These are phyloP conservation scores for Parthenolecanium corni DNA, from an alignment of 2,888 invertebrate species.

Conservation along the genomic window DNA sequence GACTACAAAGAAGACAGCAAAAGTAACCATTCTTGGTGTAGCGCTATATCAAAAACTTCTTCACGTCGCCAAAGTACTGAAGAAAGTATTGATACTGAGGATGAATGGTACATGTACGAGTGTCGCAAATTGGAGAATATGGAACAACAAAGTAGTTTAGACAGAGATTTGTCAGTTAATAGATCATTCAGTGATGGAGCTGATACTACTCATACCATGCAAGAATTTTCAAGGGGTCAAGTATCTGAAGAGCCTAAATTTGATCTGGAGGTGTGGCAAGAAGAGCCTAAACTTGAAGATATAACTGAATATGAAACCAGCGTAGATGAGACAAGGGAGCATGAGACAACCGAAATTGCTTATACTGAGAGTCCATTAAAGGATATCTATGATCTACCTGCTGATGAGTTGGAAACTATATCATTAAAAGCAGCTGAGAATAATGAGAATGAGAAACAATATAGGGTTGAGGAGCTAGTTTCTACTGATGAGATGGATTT, in stretches of 20 bases:
- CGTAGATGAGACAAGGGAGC: too few relatives aligned
- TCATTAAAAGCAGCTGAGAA: too few relatives aligned
- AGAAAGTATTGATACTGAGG: slow-evolving; percentile 85
- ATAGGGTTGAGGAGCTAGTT: too few relatives aligned
- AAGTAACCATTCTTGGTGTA: slow-evolving; percentile 78
- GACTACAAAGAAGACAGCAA: slow-evolving; percentile 62
- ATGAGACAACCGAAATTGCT: too few relatives aligned
- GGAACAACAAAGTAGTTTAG: slow-evolving; percentile 62
- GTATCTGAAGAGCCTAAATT: background rate
- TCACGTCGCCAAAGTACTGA: slow-evolving; percentile 82
- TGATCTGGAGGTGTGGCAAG: background rate
- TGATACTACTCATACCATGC: background rate
- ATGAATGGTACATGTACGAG: slow-evolving; percentile 87
- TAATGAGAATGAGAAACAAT: background rate
- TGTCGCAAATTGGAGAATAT: slow-evolving; percentile 73
- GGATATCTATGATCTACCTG: too few relatives aligned
- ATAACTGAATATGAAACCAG: background rate
- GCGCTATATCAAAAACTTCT: slow-evolving; percentile 64
- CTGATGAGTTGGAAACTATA: too few relatives aligned
- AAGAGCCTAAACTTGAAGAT: slow-evolving; percentile 4
- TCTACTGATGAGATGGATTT: background rate
- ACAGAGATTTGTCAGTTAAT: slow-evolving; percentile 84
- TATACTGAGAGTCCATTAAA: too few relatives aligned
- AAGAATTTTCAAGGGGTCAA: background rate
- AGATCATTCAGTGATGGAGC: slow-evolving; percentile 45